These are phyloP conservation scores for Dendrolimus kikuchii DNA, from an alignment of 1,140 invertebrate species.

Conservation along the genomic window DNA sequence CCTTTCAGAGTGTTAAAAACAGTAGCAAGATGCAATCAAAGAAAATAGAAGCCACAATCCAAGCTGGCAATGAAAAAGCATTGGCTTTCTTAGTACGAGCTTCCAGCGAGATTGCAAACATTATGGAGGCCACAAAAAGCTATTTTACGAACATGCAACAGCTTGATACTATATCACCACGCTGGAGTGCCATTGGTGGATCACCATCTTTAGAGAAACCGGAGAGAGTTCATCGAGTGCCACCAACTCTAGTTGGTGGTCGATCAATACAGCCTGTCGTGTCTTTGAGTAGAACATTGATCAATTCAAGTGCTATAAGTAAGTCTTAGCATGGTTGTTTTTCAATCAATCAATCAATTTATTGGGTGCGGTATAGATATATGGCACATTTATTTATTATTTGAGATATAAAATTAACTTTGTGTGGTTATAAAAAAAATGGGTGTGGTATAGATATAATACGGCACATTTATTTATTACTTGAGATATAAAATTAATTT, in stretches of 20 bases:
- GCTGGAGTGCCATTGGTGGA: constrained; percentile 40
- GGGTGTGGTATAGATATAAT: no score
- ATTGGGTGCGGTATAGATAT: no score
- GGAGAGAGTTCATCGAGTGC: constrained; percentile 45
- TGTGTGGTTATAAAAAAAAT: no score
- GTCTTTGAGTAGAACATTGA: constrained; percentile 36
- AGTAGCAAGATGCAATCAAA: constrained; percentile 29
- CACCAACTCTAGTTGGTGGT: constrained; percentile 45
- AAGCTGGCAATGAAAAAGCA: constrained; percentile 41
- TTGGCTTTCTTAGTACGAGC: constrained; percentile 47
- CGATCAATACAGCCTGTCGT: constrained; percentile 54
- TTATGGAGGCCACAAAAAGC: constrained; percentile 37
- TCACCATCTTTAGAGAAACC: constrained; percentile 29
- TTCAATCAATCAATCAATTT: no score
- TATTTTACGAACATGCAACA: constrained; percentile 47
- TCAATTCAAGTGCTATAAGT: constrained; percentile 33
- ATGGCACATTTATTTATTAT: no score
- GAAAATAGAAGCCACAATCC: constrained; percentile 42
- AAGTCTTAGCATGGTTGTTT: constrained; percentile 11
- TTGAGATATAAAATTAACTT: no score
- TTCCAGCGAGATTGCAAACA: constrained; percentile 37
- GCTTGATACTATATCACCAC: constrained; percentile 28
- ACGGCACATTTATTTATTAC: no score
- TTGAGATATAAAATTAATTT: no score
- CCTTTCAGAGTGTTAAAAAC: constrained; percentile 40